phyloP scores from a whole-genome alignment of 2,113 vertebrate species.

The Calidris pygmaea region DNA sequence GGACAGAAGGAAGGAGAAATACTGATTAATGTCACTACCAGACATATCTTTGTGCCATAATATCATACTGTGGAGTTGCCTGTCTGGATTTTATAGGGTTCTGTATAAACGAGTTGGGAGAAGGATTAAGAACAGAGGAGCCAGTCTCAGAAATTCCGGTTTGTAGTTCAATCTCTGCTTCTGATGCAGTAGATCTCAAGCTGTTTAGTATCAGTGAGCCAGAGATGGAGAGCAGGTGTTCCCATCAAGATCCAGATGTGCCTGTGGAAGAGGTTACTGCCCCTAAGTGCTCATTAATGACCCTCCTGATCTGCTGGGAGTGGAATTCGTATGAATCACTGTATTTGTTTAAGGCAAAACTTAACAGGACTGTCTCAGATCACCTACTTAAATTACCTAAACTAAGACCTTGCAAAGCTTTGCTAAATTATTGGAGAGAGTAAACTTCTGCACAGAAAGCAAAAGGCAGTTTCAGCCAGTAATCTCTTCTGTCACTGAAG shows the following conservation, averaged over 20 bases:
- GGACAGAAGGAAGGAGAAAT: background rate
- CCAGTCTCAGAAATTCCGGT: background rate
- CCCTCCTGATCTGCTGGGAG: background rate
- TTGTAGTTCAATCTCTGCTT: background rate
- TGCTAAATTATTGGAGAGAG: background rate
- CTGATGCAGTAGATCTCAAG: background rate
- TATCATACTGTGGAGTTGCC: background rate
- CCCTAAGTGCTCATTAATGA: background rate
- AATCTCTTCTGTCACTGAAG: background rate
- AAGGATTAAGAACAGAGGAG: background rate
- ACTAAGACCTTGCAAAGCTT: background rate
- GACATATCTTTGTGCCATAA: background rate
- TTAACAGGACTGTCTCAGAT: background rate
- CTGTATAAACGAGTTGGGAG: background rate
- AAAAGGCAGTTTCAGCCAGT: background rate
- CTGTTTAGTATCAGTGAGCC: background rate
- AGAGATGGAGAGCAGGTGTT: background rate
- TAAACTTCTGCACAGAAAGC: background rate
- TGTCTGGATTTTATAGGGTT: background rate
- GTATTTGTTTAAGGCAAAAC: background rate
- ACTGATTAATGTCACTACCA: background rate
- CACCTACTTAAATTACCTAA: background rate
- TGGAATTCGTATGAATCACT: rapidly evolving
- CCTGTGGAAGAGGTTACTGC: background rate
- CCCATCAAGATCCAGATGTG: background rate